These are phyloP conservation scores for Brachionichthys hirsutus DNA, from an alignment of 2,113 vertebrate genomes.

Conservation along the genomic window DNA sequence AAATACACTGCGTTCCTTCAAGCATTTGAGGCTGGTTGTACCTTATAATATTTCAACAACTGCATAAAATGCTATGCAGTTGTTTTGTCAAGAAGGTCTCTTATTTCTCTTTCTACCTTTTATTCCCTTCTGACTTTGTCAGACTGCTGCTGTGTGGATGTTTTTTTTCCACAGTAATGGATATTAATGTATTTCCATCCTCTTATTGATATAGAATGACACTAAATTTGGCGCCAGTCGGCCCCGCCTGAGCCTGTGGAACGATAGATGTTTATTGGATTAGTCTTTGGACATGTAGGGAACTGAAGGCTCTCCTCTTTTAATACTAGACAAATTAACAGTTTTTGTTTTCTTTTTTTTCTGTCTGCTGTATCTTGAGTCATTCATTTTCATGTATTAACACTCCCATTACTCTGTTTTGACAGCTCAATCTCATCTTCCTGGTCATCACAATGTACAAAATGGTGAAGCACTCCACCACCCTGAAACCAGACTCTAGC, in stretches of 20 bases:
- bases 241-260: conserved; percentile 68
- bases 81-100: conserved; percentile 68
- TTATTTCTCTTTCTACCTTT: conserved; percentile 61
- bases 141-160: conserved; percentile 53
- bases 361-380: conserved; percentile 36
- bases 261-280: conserved; percentile 79
- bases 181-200: conserved; percentile 80
- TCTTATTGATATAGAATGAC: conserved; percentile 82
- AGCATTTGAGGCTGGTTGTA: conserved; percentile 58
- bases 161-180: conserved; percentile 59
- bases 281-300: conserved; percentile 72
- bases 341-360: conserved; percentile 36
- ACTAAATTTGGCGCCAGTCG: conserved; percentile 79
- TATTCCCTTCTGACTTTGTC: conserved; percentile 56
- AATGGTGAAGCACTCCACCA: conserved; percentile 99
- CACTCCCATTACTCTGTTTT: conserved; percentile 80
- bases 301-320: conserved; percentile 68
- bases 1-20: conserved; percentile 53
- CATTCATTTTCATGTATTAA: conserved; percentile 70
- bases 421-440: conserved; percentile 99
- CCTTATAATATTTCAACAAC: conserved; percentile 68
- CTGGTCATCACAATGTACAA: conserved; percentile 99
- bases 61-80: conserved; percentile 65
- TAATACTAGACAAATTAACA: conserved; percentile 74
- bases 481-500: conserved; percentile 99